Evolutionary conservation across 2,113 vertebrate genomes (phyloP).

Genomic region (Miniopterus natalensis): DNA sequence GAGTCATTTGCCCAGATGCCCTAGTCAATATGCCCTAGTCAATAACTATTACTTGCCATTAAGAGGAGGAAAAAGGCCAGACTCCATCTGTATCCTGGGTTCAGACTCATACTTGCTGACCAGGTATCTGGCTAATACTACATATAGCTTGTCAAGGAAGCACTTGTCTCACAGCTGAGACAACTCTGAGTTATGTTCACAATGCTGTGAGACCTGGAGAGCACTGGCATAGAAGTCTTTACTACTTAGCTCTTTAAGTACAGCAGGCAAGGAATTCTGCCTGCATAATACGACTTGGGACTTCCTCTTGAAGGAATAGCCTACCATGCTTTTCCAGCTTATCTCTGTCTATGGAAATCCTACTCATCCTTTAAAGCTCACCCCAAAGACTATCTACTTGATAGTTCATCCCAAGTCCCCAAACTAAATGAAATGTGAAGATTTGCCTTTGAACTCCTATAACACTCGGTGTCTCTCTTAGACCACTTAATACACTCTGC

Average conservation of each 20-base stretch:
- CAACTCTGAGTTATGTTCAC: not conserved
- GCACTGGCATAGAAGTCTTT: not conserved
- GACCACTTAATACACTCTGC: not conserved
- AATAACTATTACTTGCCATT: not conserved
- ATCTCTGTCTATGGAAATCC: not conserved
- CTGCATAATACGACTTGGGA: not conserved
- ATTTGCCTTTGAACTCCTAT: not conserved
- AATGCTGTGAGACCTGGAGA: not conserved
- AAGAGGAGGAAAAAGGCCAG: not conserved
- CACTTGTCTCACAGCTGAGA: not conserved
- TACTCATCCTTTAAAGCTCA: not conserved
- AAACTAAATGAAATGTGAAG: slow-evolving; percentile 32
- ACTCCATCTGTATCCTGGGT: not conserved
- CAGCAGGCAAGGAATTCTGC: not conserved
- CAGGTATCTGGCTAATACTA: not conserved
- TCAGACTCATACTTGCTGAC: not conserved
- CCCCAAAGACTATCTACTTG: not conserved
- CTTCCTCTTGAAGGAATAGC: not conserved
- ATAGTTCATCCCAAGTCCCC: not conserved
- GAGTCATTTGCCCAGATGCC: not conserved
- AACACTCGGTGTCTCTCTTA: not conserved
- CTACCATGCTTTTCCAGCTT: not conserved
- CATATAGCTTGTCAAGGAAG: not conserved
- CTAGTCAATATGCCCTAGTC: not conserved
- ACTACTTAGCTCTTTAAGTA: not conserved